phyloP scores from a whole-genome alignment of 2,888 invertebrate species.

The Cheilosia scutellata region DNA sequence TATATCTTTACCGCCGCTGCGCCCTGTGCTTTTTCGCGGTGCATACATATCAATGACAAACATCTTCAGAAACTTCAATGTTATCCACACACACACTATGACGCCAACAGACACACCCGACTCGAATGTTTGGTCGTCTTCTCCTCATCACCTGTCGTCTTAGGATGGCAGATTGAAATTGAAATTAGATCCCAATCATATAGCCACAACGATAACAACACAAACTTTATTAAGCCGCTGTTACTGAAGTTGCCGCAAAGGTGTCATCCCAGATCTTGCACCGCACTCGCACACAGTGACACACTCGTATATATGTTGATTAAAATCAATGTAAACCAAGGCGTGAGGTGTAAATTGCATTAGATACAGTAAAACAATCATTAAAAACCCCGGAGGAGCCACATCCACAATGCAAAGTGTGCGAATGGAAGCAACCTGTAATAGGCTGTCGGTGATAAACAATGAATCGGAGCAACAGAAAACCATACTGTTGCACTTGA shows the following conservation, averaged over 20 bases:
- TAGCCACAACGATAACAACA: conserved; percentile 38
- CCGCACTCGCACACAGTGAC: background rate
- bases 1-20: conserved; percentile 5
- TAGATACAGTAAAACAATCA: conserved; percentile 34
- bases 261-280: conserved; percentile 26
- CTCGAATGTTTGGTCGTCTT: conserved; percentile 24
- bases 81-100: conserved; percentile 23
- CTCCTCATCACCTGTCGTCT: conserved; percentile 42
- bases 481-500: conserved; percentile 34
- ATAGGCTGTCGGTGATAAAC: conserved; percentile 7
- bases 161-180: conserved; percentile 43
- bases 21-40: conserved; percentile 23
- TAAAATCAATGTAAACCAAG: conserved; percentile 40
- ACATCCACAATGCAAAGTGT: background rate
- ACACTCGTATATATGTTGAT: conserved; percentile 25
- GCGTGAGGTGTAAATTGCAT: conserved; percentile 48
- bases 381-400: conserved; percentile 34
- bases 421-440: background rate
- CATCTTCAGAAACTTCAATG: conserved; percentile 43
- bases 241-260: conserved; percentile 6
- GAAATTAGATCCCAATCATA: conserved; percentile 60
- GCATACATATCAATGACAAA: conserved; percentile 50
- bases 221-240: background rate
- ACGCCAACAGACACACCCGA: conserved; percentile 8
- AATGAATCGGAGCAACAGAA: conserved; percentile 26